A percentile compares a stretch with the other conserved stretches of the same genome.
These are phyloP conservation scores for Oncopeltus fasciatus DNA, from an alignment of 1,140 invertebrate genomes.

Conservation along the genomic window DNA sequence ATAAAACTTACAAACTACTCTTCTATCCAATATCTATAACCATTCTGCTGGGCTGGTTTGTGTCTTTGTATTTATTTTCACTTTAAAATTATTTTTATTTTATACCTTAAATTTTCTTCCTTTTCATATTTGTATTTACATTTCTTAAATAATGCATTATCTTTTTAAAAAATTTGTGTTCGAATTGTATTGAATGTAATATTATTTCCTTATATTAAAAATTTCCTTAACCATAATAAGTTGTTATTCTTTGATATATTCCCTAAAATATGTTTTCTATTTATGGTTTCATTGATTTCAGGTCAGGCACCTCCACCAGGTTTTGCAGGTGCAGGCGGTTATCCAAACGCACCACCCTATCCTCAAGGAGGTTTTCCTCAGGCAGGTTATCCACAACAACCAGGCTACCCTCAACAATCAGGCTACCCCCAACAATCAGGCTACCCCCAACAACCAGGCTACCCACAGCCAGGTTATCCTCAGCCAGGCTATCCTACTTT, in stretches of 20 bases:
- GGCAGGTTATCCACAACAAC: conserved; percentile 11
- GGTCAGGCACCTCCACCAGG: conserved; percentile 12
- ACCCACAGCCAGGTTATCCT: conserved; percentile 5
- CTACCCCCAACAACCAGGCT: conserved; percentile 2
- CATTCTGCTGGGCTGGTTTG: no score
- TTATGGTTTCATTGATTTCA: no score
- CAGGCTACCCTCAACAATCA: conserved; percentile 13
- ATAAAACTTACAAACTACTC: no score
- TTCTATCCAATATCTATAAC: no score
- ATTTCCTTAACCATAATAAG: background rate
- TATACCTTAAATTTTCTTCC: no score
- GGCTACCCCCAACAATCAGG: conserved; percentile 8
- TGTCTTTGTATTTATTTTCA: no score
- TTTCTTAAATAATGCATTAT: no score
- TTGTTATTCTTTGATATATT: no score
- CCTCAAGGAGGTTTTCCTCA: conserved; percentile 12
- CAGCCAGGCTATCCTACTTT: conserved; percentile 6
- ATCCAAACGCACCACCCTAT: conserved; percentile 15
- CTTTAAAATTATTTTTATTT: no score
- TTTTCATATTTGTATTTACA: no score
- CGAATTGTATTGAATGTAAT: background rate
- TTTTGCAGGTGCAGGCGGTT: background rate
- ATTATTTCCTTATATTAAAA: background rate
- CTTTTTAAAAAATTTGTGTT: no score
- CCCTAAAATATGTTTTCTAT: no score